Evolutionary conservation across 2,888 invertebrate genomes (phyloP).

Genomic region (Anticlea derivata): DNA sequence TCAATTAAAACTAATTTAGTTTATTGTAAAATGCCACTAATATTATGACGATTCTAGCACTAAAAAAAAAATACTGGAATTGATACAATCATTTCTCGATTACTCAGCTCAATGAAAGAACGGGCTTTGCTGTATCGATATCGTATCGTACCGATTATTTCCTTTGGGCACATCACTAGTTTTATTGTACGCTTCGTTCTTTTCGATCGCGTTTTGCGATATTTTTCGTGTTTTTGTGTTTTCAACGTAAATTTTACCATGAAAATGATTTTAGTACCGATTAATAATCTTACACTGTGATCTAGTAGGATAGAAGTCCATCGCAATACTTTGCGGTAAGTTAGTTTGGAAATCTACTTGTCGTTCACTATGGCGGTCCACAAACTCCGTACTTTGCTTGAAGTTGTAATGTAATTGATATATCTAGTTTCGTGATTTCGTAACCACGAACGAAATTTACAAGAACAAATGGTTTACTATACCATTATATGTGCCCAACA

Average conservation of each 20-base stretch:
- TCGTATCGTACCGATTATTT: background rate
- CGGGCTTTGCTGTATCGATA: background rate
- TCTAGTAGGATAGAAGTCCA: conserved; percentile 64
- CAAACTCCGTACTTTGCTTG: conserved; percentile 56
- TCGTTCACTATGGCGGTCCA: conserved; percentile 83
- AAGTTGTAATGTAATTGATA: conserved; percentile 43
- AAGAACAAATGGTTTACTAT: background rate
- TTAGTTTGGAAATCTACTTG: conserved; percentile 67
- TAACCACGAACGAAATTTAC: background rate
- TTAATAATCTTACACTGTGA: conserved; percentile 59
- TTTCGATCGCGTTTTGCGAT: conserved; percentile 67
- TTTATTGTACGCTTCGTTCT: conserved; percentile 57
- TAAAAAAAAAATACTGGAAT: too few relatives aligned
- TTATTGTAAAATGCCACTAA: too few relatives aligned
- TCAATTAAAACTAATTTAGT: too few relatives aligned
- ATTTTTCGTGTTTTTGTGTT: conserved; percentile 64
- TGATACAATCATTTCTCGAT: too few relatives aligned
- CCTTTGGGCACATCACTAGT: conserved; percentile 47
- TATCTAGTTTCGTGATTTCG: conserved; percentile 50
- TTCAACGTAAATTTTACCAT: conserved; percentile 55
- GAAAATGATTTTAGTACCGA: conserved; percentile 64
- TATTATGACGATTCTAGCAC: too few relatives aligned
- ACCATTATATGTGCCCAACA: conserved; percentile 47
- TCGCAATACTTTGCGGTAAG: conserved; percentile 78
- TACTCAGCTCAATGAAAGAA: too few relatives aligned